Conservation (phyloP, 2,888 invertebrate genomes). For the Nemotelus pantherinus region DNA sequence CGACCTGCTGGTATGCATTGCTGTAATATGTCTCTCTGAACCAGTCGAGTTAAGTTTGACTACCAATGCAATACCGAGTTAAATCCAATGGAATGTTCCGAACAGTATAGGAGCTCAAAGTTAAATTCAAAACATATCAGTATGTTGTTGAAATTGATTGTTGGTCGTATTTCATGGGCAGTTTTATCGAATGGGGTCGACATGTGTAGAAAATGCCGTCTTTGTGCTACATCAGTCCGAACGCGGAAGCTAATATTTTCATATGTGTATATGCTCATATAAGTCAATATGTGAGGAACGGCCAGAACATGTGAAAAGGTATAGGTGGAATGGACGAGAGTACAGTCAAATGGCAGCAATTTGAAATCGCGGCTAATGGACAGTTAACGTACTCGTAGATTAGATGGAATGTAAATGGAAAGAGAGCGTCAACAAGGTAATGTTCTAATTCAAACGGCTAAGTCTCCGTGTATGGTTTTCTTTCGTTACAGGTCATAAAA, state of each 20-base stretch:
- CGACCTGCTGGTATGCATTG: neutral
- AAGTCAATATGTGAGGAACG: too few species aligned
- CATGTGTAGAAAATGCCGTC: neutral
- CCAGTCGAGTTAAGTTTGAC: too few species aligned
- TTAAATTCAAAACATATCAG: neutral
- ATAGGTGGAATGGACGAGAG: neutral
- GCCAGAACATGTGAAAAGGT: neutral
- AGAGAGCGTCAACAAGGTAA: too few species aligned
- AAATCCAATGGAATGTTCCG: neutral
- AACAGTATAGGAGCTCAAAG: neutral
- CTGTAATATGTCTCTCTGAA: neutral
- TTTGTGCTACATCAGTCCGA: slow-evolving; percentile 17
- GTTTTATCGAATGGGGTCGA: slow-evolving; percentile 12
- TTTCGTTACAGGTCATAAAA: too few species aligned
- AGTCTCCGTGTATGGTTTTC: too few species aligned
- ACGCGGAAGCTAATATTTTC: slow-evolving; percentile 1
- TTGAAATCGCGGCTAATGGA: slow-evolving; percentile 6
- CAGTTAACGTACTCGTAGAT: neutral
- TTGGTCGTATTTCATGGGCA: neutral
- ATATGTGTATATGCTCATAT: neutral
- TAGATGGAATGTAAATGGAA: too few species aligned
- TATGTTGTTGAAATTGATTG: slow-evolving; percentile 5
- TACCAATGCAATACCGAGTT: too few species aligned
- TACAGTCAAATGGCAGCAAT: neutral
- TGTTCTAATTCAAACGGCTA: too few species aligned